These are phyloP conservation scores for human (Homo sapiens) DNA, from an alignment of 2,113 vertebrate species.

Conservation along the genomic window GRCh38 chr9:112791501-112792000, in stretches of 20 bases:
- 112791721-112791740: slow-evolving; percentile 36
- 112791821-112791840: too few species aligned
- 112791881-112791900: background rate
- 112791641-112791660: too few species aligned
- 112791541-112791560: too few species aligned
- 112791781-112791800: background rate
- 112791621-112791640: too few species aligned
- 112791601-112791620: too few species aligned
- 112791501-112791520: too few species aligned
- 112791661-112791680: too few species aligned
- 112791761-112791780: background rate
- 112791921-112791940: slow-evolving; percentile 12
- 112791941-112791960: background rate
- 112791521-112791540: too few species aligned
- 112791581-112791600: too few species aligned
- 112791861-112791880: background rate
- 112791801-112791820: background rate
- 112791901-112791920: slow-evolving; percentile 7
- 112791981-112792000: background rate
- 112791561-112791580: too few species aligned
- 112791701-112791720: background rate
- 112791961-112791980: background rate
- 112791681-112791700: too few species aligned
- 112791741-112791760: slow-evolving; percentile 27
- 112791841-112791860: too few species aligned